These are phyloP conservation scores for Rutpela maculata DNA, from an alignment of 2,888 invertebrate species.

Conservation along the genomic window DNA sequence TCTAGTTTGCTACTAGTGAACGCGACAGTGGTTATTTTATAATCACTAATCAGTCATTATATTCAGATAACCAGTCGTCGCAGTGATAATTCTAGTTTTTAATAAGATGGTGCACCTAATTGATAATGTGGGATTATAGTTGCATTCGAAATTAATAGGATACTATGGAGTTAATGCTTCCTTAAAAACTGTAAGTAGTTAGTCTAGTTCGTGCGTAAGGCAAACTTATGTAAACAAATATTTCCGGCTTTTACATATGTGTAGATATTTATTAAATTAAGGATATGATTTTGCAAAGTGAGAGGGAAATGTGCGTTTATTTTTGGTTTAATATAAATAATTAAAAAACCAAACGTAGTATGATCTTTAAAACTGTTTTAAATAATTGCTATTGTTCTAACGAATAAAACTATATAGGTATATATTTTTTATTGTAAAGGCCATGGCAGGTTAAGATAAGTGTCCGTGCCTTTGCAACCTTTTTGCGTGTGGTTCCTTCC, in stretches of 20 bases:
- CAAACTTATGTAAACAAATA: neutral
- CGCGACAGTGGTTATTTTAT: conserved; percentile 14
- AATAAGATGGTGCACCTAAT: conserved; percentile 16
- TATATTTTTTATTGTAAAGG: too few species aligned
- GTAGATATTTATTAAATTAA: too few species aligned
- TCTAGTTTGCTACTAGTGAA: conserved; percentile 27
- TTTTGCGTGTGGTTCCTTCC: too few species aligned
- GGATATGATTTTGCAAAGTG: too few species aligned
- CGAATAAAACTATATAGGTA: too few species aligned
- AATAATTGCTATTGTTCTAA: too few species aligned
- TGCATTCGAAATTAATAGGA: neutral
- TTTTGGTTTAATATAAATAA: too few species aligned
- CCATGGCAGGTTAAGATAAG: too few species aligned
- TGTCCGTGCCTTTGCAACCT: too few species aligned
- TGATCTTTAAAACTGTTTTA: too few species aligned
- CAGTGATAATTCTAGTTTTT: conserved; percentile 7
- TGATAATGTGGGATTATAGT: conserved; percentile 21
- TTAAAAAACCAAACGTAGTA: too few species aligned
- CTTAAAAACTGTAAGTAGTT: conserved; percentile 26
- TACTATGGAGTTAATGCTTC: conserved; percentile 26
- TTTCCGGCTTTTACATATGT: conserved; percentile 8
- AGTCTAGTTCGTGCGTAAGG: neutral
- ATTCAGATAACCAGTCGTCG: conserved; percentile 8
- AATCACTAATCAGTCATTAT: conserved; percentile 6
- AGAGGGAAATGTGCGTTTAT: too few species aligned